A percentile compares a stretch with the other conserved stretches of the same genome.
These are phyloP conservation scores for Cryptocephalus primarius DNA, from an alignment of 2,888 invertebrate genomes.

Conservation along the genomic window DNA sequence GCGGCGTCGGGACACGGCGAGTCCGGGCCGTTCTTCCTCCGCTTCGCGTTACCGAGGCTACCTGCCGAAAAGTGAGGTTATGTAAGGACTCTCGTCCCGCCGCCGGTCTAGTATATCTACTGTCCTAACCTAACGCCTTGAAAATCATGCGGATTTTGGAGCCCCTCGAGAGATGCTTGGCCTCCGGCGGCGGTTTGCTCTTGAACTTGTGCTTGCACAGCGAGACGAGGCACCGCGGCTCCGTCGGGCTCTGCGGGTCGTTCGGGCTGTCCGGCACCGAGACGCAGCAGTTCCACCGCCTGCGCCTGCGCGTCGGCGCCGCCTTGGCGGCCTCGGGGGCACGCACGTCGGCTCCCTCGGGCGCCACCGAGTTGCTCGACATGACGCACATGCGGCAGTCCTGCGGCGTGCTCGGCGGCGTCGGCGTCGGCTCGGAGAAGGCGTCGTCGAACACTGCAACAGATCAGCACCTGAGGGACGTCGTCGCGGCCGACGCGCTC, in stretches of 20 bases:
- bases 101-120: too few species aligned
- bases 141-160: constrained; percentile 35
- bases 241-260: constrained; percentile 40
- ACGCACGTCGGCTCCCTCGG: constrained; percentile 11
- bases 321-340: not conserved
- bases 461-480: too few species aligned
- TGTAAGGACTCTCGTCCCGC: too few species aligned
- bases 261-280: constrained; percentile 49
- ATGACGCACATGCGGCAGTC: constrained; percentile 32
- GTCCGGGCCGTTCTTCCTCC: constrained; percentile 15
- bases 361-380: constrained; percentile 24
- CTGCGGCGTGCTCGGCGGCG: constrained; percentile 35
- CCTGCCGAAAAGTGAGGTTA: constrained; percentile 13
- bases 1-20: constrained; percentile 2
- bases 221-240: constrained; percentile 33
- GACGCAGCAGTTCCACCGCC: constrained; percentile 45
- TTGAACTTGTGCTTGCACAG: constrained; percentile 32
- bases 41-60: constrained; percentile 24
- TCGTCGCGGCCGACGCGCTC: too few species aligned
- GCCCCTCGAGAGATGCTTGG: constrained; percentile 34
- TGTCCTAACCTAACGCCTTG: constrained; percentile 27
- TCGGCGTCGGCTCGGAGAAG: constrained; percentile 36
- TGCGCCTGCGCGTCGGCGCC: not conserved
- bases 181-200: constrained; percentile 23
- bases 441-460: too few species aligned